phyloP scores from a whole-genome alignment of 2,888 invertebrate genomes.

The Carpatolechia fugitivella region DNA sequence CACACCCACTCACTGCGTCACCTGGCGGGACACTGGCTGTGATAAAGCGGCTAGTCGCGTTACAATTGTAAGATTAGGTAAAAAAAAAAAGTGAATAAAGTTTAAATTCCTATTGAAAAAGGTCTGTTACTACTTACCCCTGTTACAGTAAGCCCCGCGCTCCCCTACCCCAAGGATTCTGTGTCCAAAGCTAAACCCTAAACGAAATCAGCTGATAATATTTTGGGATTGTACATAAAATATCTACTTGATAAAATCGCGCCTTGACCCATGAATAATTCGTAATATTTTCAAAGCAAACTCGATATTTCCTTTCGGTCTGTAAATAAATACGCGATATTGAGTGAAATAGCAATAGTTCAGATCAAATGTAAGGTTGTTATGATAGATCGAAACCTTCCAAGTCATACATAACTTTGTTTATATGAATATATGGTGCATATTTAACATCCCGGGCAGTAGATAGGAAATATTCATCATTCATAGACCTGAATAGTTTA shows the following conservation, averaged over 20 bases:
- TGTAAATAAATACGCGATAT: not conserved
- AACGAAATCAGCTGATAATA: not conserved
- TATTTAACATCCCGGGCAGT: not conserved
- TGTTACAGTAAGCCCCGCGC: no score
- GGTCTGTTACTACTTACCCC: no score
- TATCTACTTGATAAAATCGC: not conserved
- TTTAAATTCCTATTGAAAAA: no score
- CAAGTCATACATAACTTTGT: not conserved
- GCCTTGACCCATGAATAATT: not conserved
- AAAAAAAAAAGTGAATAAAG: no score
- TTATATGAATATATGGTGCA: not conserved
- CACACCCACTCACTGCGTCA: no score
- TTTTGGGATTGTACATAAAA: not conserved
- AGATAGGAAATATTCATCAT: not conserved
- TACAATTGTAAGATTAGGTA: no score
- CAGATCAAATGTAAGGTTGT: conserved; percentile 1
- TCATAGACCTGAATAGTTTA: not conserved
- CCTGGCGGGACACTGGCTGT: no score
- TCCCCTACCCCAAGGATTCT: no score
- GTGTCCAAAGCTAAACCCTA: no score
- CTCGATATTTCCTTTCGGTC: not conserved
- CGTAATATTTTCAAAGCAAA: not conserved
- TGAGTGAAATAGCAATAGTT: not conserved
- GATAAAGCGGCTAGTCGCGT: no score
- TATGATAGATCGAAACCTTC: not conserved